Base-by-base conservation (phyloP, 2,888 invertebrate species). In the Rhingia campestris region DNA sequence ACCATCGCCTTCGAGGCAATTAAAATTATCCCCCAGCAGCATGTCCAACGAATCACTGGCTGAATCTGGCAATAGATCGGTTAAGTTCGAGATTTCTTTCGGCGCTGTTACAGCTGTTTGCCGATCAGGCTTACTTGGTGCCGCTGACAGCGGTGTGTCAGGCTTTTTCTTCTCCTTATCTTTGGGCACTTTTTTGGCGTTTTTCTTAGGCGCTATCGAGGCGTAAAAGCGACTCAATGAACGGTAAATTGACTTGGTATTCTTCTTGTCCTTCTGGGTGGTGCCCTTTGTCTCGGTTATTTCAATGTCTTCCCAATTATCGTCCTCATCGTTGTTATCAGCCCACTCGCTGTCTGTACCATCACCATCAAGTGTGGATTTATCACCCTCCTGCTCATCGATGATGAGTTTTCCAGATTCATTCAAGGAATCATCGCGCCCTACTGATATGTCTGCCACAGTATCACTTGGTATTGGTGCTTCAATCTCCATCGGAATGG, bases 251-350 rank as follows among this genome's bases (percentile, higher is more conserved):
- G 81, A 86, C 80, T 86, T 87, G 64, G 80, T 86, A 37, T 84
- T 86, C 54, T 43, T 86, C 39, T 86, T 84, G n/a, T 87, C 87
- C 35, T 86, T 86, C 1, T 51, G 69, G 0, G 33, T 47, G 14
- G 47, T 47, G 14, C 43, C 45, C 22, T 82, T 86, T 6, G 66
- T 79, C 53, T 88, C 87, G 0, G 86, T 87, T n/a, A 88, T 87
- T 81, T 89, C 89, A 74, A 89, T 88, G 86, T 89, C 89, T 81
- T 89, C 89, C 89, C 89, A 89, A 58, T 88, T 88, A 49, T 89
- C 88, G 32, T 89, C 88, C 37, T 77, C 79, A 4, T 70, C 74
- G 7, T 66, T 54, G 14, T 66, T 74, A 33, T 66, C 47, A 6
- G 56, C 74, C 32, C 59, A 37, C 9, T 84, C 79, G 37, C 79